Conservation (phyloP, 1,140 invertebrate species). For the Leptopilina clavipes region DNA sequence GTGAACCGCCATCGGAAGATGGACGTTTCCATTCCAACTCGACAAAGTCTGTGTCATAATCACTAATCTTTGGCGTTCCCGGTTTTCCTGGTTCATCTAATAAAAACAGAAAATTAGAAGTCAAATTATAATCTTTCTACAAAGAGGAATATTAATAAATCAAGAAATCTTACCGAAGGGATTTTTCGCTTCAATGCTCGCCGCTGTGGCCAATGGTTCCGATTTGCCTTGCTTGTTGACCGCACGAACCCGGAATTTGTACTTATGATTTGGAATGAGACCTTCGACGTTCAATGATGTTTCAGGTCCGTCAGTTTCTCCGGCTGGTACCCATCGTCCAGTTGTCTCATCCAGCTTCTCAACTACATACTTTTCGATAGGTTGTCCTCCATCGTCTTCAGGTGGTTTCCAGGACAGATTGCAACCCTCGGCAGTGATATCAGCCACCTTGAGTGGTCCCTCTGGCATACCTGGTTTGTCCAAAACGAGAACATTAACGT, state of each 20-base stretch:
- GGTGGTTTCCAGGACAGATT: slow-evolving; percentile 93
- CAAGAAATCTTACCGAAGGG: slow-evolving; percentile 85
- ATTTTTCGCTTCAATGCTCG: slow-evolving; percentile 97
- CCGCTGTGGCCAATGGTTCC: slow-evolving; percentile 91
- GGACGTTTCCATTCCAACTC: slow-evolving; percentile 95
- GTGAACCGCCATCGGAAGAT: slow-evolving; percentile 88
- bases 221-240: slow-evolving; percentile 97
- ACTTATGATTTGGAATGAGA: slow-evolving; percentile 92
- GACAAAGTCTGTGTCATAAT: slow-evolving; percentile 96
- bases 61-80: slow-evolving; percentile 90
- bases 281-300: slow-evolving; percentile 85
- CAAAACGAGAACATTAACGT: slow-evolving; percentile 93
- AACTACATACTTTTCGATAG: slow-evolving; percentile 92
- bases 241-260: slow-evolving; percentile 96
- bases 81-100: slow-evolving; percentile 87
- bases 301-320: slow-evolving; percentile 88
- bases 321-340: slow-evolving; percentile 93
- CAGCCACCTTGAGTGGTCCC: slow-evolving; percentile 91
- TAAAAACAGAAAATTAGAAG: slow-evolving; percentile 39
- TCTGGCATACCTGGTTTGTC: slow-evolving; percentile 93
- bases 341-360: slow-evolving; percentile 96
- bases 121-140: too few species aligned
- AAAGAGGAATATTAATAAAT: too few species aligned
- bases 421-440: slow-evolving; percentile 90
- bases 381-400: slow-evolving; percentile 91